phyloP scores from a whole-genome alignment of 2,888 invertebrate species.

The Dryomyza anilis region DNA sequence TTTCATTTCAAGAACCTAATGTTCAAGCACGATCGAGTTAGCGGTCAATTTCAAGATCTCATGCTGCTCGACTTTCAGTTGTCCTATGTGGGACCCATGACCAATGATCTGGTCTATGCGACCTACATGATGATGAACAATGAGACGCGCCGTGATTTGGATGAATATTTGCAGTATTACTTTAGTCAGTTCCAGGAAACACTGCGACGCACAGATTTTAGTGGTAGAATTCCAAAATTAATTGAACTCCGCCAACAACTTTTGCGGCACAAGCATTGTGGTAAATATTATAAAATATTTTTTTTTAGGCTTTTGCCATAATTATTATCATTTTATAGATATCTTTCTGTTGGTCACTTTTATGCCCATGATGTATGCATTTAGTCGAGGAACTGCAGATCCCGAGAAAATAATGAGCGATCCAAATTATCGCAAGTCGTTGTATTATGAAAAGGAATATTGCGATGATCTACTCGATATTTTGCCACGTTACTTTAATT shows the following conservation, averaged over 20 bases:
- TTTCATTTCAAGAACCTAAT: slow-evolving; percentile 47
- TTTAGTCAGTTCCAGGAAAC: slow-evolving; percentile 41
- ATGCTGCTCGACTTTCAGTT: slow-evolving; percentile 48
- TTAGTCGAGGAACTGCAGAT: too few relatives aligned
- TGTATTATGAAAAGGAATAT: too few relatives aligned
- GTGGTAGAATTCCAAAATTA: slow-evolving; percentile 39
- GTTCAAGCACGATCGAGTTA: slow-evolving; percentile 36
- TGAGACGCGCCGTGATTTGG: slow-evolving; percentile 36
- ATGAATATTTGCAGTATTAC: slow-evolving; percentile 42
- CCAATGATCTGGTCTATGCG: slow-evolving; percentile 42
- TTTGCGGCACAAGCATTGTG: slow-evolving; percentile 34
- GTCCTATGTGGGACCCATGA: slow-evolving; percentile 41
- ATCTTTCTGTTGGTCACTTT: slow-evolving; percentile 26
- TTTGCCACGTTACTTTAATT: too few relatives aligned
- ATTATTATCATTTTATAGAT: slow-evolving; percentile 26
- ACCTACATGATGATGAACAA: slow-evolving; percentile 40
- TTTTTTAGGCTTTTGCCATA: too few relatives aligned
- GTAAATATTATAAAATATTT: slow-evolving; percentile 37
- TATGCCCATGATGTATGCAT: too few relatives aligned
- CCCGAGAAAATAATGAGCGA: too few relatives aligned
- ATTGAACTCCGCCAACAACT: slow-evolving; percentile 37
- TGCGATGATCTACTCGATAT: too few relatives aligned
- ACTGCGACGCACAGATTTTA: slow-evolving; percentile 38
- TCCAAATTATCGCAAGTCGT: too few relatives aligned
- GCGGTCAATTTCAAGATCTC: slow-evolving; percentile 35